Percentiles rank a stretch among this genome's conserved stretches.
Conservation (phyloP, 2,888 invertebrate species). For the Amphipyra berbera region DNA sequence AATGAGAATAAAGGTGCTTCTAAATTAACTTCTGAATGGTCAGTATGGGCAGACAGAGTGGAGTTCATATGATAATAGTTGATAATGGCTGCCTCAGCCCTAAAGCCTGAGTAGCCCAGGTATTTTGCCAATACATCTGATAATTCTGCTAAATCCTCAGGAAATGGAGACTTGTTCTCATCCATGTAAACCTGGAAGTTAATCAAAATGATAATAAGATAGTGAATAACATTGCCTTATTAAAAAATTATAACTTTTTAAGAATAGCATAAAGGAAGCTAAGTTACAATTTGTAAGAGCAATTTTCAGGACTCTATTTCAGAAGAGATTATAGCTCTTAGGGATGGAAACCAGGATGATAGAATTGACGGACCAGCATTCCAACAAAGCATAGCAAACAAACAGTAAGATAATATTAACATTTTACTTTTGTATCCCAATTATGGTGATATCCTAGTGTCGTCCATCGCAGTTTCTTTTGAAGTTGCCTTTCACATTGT, state of each 20-base stretch:
- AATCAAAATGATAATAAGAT: background rate
- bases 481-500: conserved; percentile 74
- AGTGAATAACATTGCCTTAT: background rate
- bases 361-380: too few species aligned
- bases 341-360: too few species aligned
- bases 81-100: conserved; percentile 97
- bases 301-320: too few species aligned
- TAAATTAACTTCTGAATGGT: conserved; percentile 96
- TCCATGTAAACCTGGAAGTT: conserved; percentile 92
- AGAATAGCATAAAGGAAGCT: too few species aligned
- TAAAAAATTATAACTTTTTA: too few species aligned
- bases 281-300: too few species aligned
- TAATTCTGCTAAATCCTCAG: conserved; percentile 92
- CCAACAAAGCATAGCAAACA: too few species aligned
- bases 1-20: conserved; percentile 97
- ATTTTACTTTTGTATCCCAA: conserved; percentile 97
- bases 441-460: conserved; percentile 99
- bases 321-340: too few species aligned
- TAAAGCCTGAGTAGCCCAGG: conserved; percentile 91
- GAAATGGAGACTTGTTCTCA: conserved; percentile 91
- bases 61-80: conserved; percentile 99
- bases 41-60: conserved; percentile 97
- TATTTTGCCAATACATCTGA: conserved; percentile 91
- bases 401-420: conserved; percentile 61
- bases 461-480: conserved; percentile 94